phyloP scores from a whole-genome alignment of 2,113 vertebrate species.

The Phylloscopus trochilus region DNA sequence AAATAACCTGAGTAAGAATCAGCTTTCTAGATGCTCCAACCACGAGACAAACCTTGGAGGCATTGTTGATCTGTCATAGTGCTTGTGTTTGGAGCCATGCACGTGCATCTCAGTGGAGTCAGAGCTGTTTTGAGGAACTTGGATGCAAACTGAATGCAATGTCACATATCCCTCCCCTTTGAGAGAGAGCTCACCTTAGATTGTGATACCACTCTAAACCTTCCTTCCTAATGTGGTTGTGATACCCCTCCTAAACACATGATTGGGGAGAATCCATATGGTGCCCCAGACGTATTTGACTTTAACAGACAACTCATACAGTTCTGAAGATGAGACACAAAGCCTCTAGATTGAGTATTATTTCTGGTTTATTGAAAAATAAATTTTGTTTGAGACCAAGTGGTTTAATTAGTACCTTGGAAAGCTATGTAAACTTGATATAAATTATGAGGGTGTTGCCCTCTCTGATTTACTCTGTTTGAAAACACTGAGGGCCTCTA shows the following conservation, averaged over 20 bases:
- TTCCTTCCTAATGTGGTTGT: no score
- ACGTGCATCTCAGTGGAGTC: not conserved
- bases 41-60: not conserved
- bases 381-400: not conserved
- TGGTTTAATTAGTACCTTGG: slow-evolving; percentile 13
- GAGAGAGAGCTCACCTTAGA: not conserved
- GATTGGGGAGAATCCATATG: not conserved
- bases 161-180: not conserved
- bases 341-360: not conserved
- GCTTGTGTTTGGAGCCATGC: not conserved
- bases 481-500: slow-evolving; percentile 38
- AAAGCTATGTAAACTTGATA: not conserved
- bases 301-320: not conserved
- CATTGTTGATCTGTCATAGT: rapidly evolving
- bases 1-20: not conserved
- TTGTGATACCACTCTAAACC: not conserved
- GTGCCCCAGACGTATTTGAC: not conserved
- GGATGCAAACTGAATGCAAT: not conserved
- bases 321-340: not conserved
- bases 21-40: not conserved
- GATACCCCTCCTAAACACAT: not conserved
- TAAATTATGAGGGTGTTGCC: slow-evolving; percentile 26
- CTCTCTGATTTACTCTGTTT: slow-evolving; percentile 48
- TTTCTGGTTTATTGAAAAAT: not conserved
- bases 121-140: not conserved